A percentile compares a stretch with the other conserved stretches of the same genome.
These are phyloP conservation scores for Rhorus exstirpatorius DNA, from an alignment of 2,888 invertebrate genomes.

Conservation along the genomic window DNA sequence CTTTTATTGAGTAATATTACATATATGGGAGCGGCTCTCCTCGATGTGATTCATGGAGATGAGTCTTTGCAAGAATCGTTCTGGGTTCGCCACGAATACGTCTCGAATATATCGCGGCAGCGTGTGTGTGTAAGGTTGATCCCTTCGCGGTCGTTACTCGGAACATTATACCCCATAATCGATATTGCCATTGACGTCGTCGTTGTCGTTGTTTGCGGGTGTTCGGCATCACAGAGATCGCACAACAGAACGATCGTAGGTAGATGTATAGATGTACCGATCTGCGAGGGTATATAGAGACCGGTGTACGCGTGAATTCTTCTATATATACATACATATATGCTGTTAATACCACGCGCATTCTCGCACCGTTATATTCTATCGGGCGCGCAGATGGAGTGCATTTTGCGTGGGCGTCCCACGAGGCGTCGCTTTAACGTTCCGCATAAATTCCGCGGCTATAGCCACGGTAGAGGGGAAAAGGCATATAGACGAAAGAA, in stretches of 20 bases:
- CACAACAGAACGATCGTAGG: conserved; percentile 36
- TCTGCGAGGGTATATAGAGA: background rate
- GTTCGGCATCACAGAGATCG: conserved; percentile 28
- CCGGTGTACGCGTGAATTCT: conserved; percentile 24
- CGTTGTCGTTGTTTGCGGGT: conserved; percentile 56
- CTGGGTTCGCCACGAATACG: conserved; percentile 18
- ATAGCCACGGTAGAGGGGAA: conserved; percentile 51
- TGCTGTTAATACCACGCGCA: conserved; percentile 51
- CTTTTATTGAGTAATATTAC: no score
- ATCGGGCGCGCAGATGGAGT: conserved; percentile 69
- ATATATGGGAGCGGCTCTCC: conserved; percentile 21
- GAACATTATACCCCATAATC: conserved; percentile 69
- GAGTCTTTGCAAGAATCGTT: conserved; percentile 19
- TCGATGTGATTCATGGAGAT: background rate
- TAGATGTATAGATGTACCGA: conserved; percentile 44
- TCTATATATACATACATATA: background rate
- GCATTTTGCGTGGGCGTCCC: conserved; percentile 77
- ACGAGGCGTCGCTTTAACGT: conserved; percentile 81
- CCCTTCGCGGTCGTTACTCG: conserved; percentile 61
- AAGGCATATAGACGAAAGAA: conserved; percentile 47
- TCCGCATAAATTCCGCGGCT: conserved; percentile 78
- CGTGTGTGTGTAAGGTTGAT: conserved; percentile 44
- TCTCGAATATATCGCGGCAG: background rate
- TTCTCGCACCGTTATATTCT: conserved; percentile 75
- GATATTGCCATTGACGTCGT: conserved; percentile 62